Percentiles rank a stretch among this genome's conserved stretches.
Conservation (phyloP, 1,140 invertebrate genomes). For the Bombus superbus region DNA sequence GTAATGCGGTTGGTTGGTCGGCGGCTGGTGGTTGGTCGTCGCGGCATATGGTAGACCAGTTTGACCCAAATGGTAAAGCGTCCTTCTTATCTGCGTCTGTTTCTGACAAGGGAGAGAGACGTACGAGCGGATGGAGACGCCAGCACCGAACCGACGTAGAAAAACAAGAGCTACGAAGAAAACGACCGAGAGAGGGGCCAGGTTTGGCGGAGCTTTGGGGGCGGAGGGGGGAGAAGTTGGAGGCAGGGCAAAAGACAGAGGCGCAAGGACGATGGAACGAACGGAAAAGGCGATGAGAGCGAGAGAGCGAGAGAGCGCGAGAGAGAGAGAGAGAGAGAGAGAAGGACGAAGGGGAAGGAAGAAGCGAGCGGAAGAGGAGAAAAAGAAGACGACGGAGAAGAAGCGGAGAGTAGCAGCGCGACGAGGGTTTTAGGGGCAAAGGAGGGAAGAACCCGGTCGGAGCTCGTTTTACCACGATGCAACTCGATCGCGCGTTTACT, state of each 20-base stretch:
- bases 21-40: background rate
- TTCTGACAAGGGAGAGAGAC: conserved; percentile 43
- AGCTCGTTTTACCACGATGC: conserved; percentile 51
- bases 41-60: conserved; percentile 38
- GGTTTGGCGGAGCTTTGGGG: too few species aligned
- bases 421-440: background rate
- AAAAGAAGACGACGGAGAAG: too few species aligned
- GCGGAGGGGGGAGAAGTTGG: too few species aligned
- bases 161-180: conserved; percentile 9
- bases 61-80: conserved; percentile 53
- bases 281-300: too few species aligned
- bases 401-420: too few species aligned
- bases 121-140: conserved; percentile 14
- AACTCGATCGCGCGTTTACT: conserved; percentile 59
- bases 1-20: conserved; percentile 22
- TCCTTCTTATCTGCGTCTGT: conserved; percentile 56
- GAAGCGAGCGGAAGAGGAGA: background rate
- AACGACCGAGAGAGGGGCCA: background rate
- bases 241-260: too few species aligned
- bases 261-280: background rate
- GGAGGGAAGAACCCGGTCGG: background rate
- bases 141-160: background rate
- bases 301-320: too few species aligned
- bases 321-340: background rate
- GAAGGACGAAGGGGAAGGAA: background rate